These are phyloP conservation scores for Lates japonicus DNA, from an alignment of 2,797 vertebrate species.

Conservation along the genomic window DNA sequence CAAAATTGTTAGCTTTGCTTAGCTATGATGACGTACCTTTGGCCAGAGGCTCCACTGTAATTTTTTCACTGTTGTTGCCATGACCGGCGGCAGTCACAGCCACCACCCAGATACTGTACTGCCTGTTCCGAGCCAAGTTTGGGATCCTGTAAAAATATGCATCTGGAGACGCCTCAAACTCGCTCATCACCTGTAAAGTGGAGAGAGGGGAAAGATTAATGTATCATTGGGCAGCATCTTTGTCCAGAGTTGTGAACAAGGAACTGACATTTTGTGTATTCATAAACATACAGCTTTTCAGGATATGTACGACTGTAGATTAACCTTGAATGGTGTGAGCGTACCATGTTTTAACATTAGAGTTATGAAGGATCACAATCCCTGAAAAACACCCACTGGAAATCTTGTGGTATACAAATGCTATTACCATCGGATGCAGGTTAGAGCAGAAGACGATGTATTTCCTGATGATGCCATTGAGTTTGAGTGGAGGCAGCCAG, in stretches of 20 bases:
- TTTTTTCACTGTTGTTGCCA: slow-evolving; percentile 97
- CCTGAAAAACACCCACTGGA: neutral
- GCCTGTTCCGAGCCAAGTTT: slow-evolving; percentile 93
- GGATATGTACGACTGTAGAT: too few relatives aligned
- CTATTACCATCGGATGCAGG: slow-evolving; percentile 94
- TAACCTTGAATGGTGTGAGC: neutral
- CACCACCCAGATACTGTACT: slow-evolving; percentile 99
- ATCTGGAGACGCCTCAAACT: slow-evolving; percentile 98
- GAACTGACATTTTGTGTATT: neutral
- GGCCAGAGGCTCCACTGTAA: slow-evolving; percentile 94
- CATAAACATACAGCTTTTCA: neutral
- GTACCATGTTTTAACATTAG: neutral
- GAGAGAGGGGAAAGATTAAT: slow-evolving; percentile 44
- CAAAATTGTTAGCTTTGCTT: neutral
- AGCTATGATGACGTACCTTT: slow-evolving; percentile 88
- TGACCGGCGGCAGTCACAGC: slow-evolving; percentile 96
- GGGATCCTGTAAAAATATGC: slow-evolving; percentile 95
- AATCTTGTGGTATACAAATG: slow-evolving; percentile 70
- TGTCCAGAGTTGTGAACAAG: neutral
- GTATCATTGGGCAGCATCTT: slow-evolving; percentile 47
- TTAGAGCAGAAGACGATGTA: slow-evolving; percentile 99
- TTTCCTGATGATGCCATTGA: slow-evolving; percentile 98
- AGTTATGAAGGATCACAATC: neutral
- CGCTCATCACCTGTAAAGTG: slow-evolving; percentile 94
- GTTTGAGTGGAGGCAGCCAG: slow-evolving; percentile 96